Evolutionary conservation across 2,113 vertebrate genomes (phyloP).

Genomic region (Sciurus niger): DNA sequence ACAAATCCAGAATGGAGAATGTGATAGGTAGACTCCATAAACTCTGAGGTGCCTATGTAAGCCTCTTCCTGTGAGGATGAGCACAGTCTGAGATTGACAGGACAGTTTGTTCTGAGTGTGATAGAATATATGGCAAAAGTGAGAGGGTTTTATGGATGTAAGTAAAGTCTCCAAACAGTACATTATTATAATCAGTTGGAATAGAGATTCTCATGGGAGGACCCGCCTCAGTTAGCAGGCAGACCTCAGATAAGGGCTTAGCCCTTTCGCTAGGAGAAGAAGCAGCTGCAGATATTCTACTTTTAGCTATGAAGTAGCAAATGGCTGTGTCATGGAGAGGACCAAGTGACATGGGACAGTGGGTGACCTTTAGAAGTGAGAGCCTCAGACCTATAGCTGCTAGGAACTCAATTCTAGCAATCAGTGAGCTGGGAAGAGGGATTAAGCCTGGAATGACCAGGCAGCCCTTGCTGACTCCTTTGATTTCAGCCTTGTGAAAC

Average conservation of each 20-base stretch:
- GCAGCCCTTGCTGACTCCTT: background rate
- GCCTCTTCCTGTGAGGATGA: rapidly evolving
- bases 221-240: background rate
- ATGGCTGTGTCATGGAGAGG: background rate
- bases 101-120: background rate
- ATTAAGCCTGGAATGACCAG: background rate
- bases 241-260: background rate
- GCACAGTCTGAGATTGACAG: background rate
- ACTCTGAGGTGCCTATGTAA: too few relatives aligned
- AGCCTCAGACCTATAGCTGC: background rate
- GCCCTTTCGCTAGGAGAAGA: background rate
- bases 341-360: background rate
- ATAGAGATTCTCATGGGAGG: background rate
- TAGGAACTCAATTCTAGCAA: background rate
- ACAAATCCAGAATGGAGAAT: background rate
- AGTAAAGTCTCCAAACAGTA: background rate
- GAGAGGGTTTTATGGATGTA: background rate
- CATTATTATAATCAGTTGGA: background rate
- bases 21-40: too few relatives aligned
- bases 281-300: background rate
- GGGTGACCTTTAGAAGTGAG: background rate
- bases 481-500: background rate
- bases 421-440: background rate
- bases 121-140: background rate
- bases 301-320: background rate